Base-by-base conservation (phyloP, 2,888 invertebrate species). In the Eustalomyia histrio region DNA sequence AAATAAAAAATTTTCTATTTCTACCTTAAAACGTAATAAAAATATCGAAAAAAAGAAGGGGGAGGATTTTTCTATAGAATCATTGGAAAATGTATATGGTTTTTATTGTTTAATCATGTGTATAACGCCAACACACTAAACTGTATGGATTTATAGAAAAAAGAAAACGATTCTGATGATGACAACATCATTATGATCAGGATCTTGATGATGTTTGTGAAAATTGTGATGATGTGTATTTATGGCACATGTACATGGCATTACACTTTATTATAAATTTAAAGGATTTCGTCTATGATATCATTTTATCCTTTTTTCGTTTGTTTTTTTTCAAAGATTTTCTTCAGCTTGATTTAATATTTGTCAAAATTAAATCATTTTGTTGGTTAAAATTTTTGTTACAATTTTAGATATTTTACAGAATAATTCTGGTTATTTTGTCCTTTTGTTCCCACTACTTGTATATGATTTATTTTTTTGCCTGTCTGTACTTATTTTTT, bases 71-170 rank as follows among this genome's bases (percentile, higher is more conserved):
- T 78, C 35, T 67, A 61, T 61, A 35, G 50, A 79, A 78, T 72
- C 65, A 33, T 72, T 78, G 58, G 65, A 67, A 18, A 24, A 52
- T 6, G 21, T 63, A 76, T 43, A 67, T 9, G 16, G 24, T 55
- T 39, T 79, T 55, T 69, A 64, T 75, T 75, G 68, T 79, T 84
- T 83, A 86, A 86, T 87, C 84, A 86, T 83, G 84, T 86, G 84
- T 76, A 76, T 75, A 85, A 86, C 87, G 87, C 87, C 87, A 84
- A 88, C 87, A 85, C 86, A 83, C 81, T 72, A 52, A 16, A 68
- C 60, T 50, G 35, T 12, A 52, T 12, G 43, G 39, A 1, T 21
- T 21, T 21, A 21, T 21, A 21, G 4, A 21, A 21, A 21, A 58
- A 63, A 33, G 33, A 24, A 50, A n/a, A 29, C 10, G 14, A 29